Evolutionary conservation across 2,797 vertebrate genomes (phyloP).

Genomic region (Paedocypris micromegethes): DNA sequence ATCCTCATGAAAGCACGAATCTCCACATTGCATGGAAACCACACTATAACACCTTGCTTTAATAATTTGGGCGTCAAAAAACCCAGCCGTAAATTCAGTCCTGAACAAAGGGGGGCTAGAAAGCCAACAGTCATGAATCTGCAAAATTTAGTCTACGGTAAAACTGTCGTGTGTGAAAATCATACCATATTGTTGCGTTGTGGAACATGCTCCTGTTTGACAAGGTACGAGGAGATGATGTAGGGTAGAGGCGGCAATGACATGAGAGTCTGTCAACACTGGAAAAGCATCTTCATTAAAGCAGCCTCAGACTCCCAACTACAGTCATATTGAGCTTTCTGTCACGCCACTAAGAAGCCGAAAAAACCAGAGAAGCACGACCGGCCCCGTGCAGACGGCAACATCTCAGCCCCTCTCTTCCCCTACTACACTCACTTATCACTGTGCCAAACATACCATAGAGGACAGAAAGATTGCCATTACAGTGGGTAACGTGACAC

Average conservation of each 20-base stretch:
- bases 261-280: conserved; percentile 50
- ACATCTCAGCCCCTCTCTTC: background rate
- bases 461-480: conserved; percentile 35
- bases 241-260: conserved; percentile 32
- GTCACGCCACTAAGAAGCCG: conserved; percentile 29
- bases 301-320: conserved; percentile 42
- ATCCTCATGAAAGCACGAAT: too few relatives aligned
- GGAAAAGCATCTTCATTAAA: conserved; percentile 49
- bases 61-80: too few relatives aligned
- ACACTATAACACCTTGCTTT: too few relatives aligned
- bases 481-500: conserved; percentile 22
- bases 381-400: conserved; percentile 3
- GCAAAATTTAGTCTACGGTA: too few relatives aligned
- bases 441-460: background rate
- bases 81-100: too few relatives aligned
- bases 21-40: too few relatives aligned
- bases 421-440: background rate
- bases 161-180: too few relatives aligned
- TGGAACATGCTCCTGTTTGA: background rate
- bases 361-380: conserved; percentile 16
- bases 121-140: too few relatives aligned
- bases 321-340: conserved; percentile 53
- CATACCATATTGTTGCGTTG: background rate
- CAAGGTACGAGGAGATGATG: conserved; percentile 16
- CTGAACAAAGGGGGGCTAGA: too few relatives aligned